Percentiles rank a stretch among this genome's conserved stretches.
phyloP scores from a whole-genome alignment of 1,140 invertebrate species.

The Rhopalosiphum padi region DNA sequence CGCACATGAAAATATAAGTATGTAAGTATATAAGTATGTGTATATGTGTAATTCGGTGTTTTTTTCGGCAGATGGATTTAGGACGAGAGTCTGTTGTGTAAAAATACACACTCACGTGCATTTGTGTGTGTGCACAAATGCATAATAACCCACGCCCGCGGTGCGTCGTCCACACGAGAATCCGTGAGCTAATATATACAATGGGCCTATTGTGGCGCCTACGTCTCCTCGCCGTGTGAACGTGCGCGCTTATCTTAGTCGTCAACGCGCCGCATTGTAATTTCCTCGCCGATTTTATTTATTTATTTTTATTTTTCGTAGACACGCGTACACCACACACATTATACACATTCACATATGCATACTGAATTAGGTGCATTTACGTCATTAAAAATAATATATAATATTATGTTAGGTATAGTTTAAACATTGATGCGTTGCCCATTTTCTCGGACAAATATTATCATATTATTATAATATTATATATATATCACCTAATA shows the following conservation, averaged over 20 bases:
- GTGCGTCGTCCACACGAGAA: background rate
- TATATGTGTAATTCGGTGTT: background rate
- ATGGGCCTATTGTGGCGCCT: slow-evolving; percentile 45
- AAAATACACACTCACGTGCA: background rate
- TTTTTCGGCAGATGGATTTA: background rate
- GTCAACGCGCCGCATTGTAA: background rate
- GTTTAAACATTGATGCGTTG: background rate
- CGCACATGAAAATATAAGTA: too few relatives aligned
- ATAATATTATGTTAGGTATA: background rate
- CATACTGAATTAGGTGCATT: background rate
- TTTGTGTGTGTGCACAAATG: slow-evolving; percentile 2
- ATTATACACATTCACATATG: background rate
- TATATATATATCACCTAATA: background rate
- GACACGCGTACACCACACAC: background rate
- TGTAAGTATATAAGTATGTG: too few relatives aligned
- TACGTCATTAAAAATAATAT: background rate
- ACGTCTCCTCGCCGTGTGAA: slow-evolving; percentile 17
- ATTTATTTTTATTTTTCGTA: background rate
- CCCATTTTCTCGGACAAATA: background rate
- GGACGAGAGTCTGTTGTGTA: background rate
- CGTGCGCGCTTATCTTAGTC: background rate
- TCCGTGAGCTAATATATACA: slow-evolving; percentile 30
- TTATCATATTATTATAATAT: background rate
- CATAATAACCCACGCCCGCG: slow-evolving; percentile 9
- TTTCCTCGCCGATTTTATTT: background rate